Conservation (phyloP, 2,113 vertebrate species). For the Oncorhynchus clarkii region DNA sequence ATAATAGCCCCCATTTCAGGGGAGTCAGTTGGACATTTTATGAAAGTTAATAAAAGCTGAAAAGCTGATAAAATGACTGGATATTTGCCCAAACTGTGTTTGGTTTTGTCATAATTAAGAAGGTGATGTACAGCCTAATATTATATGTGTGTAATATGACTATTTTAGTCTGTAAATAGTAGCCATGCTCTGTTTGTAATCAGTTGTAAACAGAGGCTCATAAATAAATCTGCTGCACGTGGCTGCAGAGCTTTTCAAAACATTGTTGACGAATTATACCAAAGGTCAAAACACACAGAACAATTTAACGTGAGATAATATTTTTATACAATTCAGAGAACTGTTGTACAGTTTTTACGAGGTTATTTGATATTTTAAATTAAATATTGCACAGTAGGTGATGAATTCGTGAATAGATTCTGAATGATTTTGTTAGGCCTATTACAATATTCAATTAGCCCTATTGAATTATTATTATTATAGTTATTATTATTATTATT, state of each 20-base stretch:
- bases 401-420: not conserved
- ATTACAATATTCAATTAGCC: not conserved
- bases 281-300: not conserved
- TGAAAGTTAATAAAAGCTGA: not conserved
- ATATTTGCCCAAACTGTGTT: not conserved
- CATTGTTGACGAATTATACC: not conserved
- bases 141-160: not conserved
- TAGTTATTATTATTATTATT: not conserved
- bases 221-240: constrained; percentile 24
- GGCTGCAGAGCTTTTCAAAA: constrained; percentile 24
- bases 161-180: not conserved
- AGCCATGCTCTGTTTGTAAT: not conserved
- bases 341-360: not conserved
- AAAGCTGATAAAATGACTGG: not conserved
- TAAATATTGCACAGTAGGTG: not conserved
- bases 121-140: not conserved
- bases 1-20: not conserved
- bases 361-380: not conserved
- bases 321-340: not conserved
- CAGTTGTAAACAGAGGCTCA: constrained; percentile 37
- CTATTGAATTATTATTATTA: not conserved
- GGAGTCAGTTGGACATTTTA: not conserved
- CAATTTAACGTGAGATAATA: not conserved
- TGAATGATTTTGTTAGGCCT: not conserved
- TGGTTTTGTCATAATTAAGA: not conserved